A percentile compares a stretch with the other conserved stretches of the same genome.
Conservation (phyloP, 2,113 vertebrate genomes). For the Sapayoa aenigma region DNA sequence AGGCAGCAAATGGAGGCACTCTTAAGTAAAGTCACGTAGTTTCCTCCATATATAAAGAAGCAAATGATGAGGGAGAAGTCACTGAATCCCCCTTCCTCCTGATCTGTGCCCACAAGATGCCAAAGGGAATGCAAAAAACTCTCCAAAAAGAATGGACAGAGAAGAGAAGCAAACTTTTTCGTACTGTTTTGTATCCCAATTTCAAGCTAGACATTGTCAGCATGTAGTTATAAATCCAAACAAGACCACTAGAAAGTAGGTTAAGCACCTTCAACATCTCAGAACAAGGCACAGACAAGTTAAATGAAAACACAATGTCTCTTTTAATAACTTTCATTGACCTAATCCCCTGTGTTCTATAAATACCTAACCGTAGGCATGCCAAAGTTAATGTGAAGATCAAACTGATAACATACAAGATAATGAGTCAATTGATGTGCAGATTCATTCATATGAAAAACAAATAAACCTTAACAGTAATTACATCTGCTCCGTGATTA, state of each 20-base stretch:
- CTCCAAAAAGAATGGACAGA: not conserved
- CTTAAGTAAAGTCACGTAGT: not conserved
- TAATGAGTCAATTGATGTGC: not conserved
- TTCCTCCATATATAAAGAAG: not conserved
- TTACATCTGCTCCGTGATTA: not conserved
- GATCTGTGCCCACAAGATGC: not conserved
- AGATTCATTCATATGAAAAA: conserved; percentile 3
- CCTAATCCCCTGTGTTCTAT: not conserved
- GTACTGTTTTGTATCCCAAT: not conserved
- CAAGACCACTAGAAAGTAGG: not conserved
- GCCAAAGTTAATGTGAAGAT: not conserved
- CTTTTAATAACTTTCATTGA: not conserved
- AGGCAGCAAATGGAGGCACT: not conserved
- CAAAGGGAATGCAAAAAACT: not conserved
- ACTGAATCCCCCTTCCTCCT: not conserved
- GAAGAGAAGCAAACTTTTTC: not conserved
- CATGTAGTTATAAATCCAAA: not conserved
- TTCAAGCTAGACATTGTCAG: not conserved
- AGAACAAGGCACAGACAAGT: not conserved
- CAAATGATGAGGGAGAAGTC: not conserved
- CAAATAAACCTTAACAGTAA: conserved; percentile 11
- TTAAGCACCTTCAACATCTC: not conserved
- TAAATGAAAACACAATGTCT: not conserved
- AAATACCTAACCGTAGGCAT: not conserved
- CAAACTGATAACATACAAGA: not conserved